Percentiles rank a stretch among this genome's conserved stretches.
Conservation (phyloP, 2,113 vertebrate genomes). For the Malaclemys terrapin region DNA sequence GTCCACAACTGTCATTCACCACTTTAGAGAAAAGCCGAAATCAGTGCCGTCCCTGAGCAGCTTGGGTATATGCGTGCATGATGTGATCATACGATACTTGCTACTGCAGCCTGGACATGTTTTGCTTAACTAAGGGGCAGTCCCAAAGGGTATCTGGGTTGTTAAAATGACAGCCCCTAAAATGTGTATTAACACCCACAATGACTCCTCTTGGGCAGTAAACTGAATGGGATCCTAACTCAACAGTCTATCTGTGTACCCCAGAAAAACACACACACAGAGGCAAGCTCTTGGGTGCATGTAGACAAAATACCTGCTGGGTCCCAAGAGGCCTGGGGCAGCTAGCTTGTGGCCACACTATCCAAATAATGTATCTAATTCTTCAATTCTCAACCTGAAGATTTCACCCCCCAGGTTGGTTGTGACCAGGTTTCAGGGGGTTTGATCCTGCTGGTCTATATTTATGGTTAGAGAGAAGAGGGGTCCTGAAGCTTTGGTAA, state of each 20-base stretch:
- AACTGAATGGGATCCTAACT: slow-evolving; percentile 5
- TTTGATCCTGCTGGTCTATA: background rate
- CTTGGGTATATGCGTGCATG: background rate
- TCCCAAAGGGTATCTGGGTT: slow-evolving; percentile 30
- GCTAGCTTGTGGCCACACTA: background rate
- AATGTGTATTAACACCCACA: slow-evolving; percentile 59
- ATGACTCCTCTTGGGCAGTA: slow-evolving; percentile 20
- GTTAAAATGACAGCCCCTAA: slow-evolving; percentile 32
- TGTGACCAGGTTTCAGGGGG: background rate
- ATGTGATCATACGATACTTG: background rate
- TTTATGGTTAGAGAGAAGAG: background rate
- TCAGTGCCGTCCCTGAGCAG: background rate
- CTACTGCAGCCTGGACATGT: background rate
- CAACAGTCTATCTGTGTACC: background rate
- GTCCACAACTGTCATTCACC: slow-evolving; percentile 59
- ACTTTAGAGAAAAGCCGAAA: slow-evolving; percentile 25
- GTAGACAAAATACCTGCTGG: background rate
- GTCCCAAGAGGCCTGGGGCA: background rate
- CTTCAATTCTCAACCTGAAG: background rate
- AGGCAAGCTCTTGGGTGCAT: background rate
- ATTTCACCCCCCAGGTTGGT: background rate
- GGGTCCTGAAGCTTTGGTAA: background rate
- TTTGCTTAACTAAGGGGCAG: slow-evolving; percentile 25
- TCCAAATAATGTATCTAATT: background rate
- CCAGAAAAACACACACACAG: background rate